Conservation (phyloP, 1,140 invertebrate genomes). For the Leptoteleia sp. region DNA sequence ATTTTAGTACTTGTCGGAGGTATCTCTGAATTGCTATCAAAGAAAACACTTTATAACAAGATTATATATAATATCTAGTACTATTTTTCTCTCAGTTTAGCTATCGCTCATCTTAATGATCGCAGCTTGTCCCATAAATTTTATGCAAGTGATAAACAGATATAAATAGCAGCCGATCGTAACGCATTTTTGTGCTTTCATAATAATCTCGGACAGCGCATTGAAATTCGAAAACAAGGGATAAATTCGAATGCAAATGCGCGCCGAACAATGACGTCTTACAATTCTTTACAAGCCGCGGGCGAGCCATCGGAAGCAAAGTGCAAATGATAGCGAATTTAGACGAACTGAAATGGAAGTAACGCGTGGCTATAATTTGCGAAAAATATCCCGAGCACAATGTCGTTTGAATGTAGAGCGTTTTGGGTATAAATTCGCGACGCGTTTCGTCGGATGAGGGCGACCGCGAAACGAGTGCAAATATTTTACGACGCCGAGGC, state of each 20-base stretch:
- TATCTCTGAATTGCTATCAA: too few relatives aligned
- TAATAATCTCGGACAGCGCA: conserved; percentile 24
- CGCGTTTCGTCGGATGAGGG: conserved; percentile 11
- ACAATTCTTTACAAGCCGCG: conserved; percentile 16
- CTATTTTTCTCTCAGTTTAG: too few relatives aligned
- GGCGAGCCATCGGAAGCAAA: conserved; percentile 27
- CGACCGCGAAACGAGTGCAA: conserved; percentile 15
- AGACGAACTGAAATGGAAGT: conserved; percentile 43
- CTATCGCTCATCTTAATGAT: conserved; percentile 36
- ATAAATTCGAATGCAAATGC: conserved; percentile 41
- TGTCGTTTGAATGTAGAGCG: conserved; percentile 32
- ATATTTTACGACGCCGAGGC: conserved; percentile 18
- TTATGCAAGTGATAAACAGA: conserved; percentile 26
- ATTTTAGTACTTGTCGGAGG: too few relatives aligned
- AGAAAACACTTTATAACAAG: too few relatives aligned
- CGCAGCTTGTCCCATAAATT: conserved; percentile 33
- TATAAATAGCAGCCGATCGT: conserved; percentile 35
- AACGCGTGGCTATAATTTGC: conserved; percentile 31
- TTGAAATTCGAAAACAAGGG: conserved; percentile 37
- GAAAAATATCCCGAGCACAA: conserved; percentile 21
- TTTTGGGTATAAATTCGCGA: conserved; percentile 40
- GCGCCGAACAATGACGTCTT: conserved; percentile 16
- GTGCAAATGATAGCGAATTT: conserved; percentile 41
- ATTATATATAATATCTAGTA: conserved; percentile 1
- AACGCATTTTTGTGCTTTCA: conserved; percentile 28